These are phyloP conservation scores for Beroe ovata DNA, from an alignment of 37 sponge, comb jelly and placozoan genomes.

Conservation along the genomic window DNA sequence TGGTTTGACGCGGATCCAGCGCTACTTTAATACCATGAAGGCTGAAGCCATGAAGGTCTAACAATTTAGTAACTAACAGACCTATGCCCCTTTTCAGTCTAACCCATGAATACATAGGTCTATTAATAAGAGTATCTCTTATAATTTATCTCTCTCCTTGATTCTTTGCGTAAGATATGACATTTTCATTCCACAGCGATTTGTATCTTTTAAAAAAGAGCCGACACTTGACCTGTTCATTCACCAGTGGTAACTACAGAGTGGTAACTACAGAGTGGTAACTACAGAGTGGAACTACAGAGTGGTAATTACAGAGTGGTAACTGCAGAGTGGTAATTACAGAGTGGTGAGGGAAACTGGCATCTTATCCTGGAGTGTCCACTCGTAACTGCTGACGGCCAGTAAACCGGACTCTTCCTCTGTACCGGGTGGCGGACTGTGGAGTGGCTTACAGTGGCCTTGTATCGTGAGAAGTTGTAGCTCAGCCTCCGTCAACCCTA, in stretches of 20 bases:
- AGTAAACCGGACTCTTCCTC: conserved; percentile 43
- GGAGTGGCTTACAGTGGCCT: conserved; percentile 9
- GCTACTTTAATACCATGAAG: too few relatives aligned
- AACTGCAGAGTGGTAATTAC: neutral
- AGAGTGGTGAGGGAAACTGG: conserved; percentile 44
- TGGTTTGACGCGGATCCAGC: too few relatives aligned
- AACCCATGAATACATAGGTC: too few relatives aligned
- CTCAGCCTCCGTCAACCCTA: conserved; percentile 52
- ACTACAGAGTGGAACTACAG: conserved; percentile 24
- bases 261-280: neutral
- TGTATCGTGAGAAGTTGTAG: conserved; percentile 51
- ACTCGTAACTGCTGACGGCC: conserved; percentile 64
- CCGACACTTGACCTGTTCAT: too few relatives aligned
- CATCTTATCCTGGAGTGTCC: conserved; percentile 31
- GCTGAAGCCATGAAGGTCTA: too few relatives aligned
- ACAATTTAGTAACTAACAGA: too few relatives aligned
- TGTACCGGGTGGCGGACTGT: neutral
- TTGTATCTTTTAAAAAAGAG: too few relatives aligned
- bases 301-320: neutral
- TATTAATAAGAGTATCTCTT: too few relatives aligned
- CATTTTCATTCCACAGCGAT: too few relatives aligned
- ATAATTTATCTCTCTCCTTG: too few relatives aligned
- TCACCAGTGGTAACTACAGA: neutral
- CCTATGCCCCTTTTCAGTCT: too few relatives aligned
- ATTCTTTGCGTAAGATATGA: too few relatives aligned